Conservation (phyloP, 2,113 vertebrate species). For the Indicator maculatus region DNA sequence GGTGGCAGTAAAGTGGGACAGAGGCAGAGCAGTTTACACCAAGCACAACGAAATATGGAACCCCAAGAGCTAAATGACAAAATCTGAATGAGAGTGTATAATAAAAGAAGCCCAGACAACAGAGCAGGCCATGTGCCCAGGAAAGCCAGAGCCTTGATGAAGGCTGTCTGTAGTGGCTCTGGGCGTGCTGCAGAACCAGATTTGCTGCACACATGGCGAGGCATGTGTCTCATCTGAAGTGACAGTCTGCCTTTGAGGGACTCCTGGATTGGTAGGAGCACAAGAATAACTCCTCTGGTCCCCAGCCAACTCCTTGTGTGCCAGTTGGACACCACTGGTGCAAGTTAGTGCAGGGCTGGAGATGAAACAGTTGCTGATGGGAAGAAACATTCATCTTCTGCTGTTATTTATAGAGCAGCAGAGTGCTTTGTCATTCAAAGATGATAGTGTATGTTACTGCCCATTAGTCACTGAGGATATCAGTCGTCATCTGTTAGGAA, state of each 20-base stretch:
- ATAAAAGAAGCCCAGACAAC: background rate
- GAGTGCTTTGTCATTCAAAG: background rate
- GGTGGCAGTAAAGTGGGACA: background rate
- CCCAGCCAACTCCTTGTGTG: background rate
- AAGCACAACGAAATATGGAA: background rate
- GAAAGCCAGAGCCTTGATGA: background rate
- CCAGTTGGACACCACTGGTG: background rate
- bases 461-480: background rate
- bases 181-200: background rate
- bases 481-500: background rate
- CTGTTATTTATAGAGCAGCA: background rate
- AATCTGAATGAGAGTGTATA: background rate
- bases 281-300: background rate
- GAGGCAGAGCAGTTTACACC: background rate
- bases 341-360: background rate
- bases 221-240: background rate
- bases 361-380: background rate
- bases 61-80: background rate
- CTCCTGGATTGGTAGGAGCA: background rate
- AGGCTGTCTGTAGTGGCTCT: fast-evolving
- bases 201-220: fast-evolving
- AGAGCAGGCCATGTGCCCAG: background rate
- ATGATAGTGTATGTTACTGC: background rate
- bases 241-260: background rate
- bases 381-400: background rate